Evolutionary conservation across 2,888 invertebrate genomes (phyloP).

Genomic region (Drosophila flavopinicola): DNA sequence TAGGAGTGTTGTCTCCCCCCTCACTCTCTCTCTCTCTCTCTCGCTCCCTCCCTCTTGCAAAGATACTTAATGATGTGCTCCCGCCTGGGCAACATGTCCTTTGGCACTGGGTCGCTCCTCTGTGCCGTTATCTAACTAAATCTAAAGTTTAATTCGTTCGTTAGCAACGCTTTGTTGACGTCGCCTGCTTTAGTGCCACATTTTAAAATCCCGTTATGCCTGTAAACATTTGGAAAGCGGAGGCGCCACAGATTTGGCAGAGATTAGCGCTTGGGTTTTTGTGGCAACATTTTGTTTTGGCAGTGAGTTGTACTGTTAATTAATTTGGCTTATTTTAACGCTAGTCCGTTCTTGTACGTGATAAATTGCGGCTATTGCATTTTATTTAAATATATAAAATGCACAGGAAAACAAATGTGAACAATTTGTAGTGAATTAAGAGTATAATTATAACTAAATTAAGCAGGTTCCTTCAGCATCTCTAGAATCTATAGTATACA

Average conservation of each 20-base stretch:
- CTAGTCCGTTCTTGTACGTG: slow-evolving; percentile 1
- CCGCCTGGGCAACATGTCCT: slow-evolving; percentile 17
- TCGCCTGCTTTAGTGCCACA: slow-evolving; percentile 25
- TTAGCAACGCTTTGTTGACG: slow-evolving; percentile 59
- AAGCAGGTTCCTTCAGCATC: neutral
- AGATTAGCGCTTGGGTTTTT: slow-evolving; percentile 57
- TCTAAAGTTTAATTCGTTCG: slow-evolving; percentile 58
- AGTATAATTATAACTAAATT: too few relatives aligned
- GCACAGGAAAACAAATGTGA: neutral
- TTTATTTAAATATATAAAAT: neutral
- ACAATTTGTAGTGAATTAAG: neutral
- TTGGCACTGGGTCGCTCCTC: slow-evolving; percentile 2
- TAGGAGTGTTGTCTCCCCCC: slow-evolving; percentile 3
- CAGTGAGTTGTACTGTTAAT: slow-evolving; percentile 52
- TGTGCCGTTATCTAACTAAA: slow-evolving; percentile 23
- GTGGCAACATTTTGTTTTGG: slow-evolving; percentile 49
- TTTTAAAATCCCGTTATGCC: slow-evolving; percentile 36
- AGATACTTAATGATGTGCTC: slow-evolving; percentile 37
- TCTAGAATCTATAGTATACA: neutral
- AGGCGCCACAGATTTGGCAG: slow-evolving; percentile 43
- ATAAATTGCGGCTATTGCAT: neutral
- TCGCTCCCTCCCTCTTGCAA: neutral
- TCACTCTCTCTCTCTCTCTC: neutral
- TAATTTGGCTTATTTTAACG: slow-evolving; percentile 59
- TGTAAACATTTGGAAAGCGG: slow-evolving; percentile 1